Conservation (phyloP, 1,140 invertebrate species). For the Pararge aegeria region DNA sequence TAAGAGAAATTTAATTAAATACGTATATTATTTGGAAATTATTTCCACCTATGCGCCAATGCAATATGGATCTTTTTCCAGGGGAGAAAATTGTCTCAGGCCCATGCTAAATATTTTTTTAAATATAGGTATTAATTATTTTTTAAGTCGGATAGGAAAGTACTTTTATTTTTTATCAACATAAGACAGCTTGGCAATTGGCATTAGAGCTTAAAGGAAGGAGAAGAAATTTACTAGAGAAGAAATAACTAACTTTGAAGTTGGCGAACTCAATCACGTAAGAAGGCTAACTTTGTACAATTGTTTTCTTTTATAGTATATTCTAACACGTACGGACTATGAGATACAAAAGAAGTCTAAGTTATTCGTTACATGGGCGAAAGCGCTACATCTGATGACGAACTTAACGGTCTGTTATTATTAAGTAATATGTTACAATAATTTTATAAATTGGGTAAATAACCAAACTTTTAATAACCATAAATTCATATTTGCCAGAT, state of each 20-base stretch:
- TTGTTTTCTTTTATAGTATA: conserved; percentile 53
- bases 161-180: not conserved
- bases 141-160: too few species aligned
- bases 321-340: conserved; percentile 22
- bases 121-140: not conserved
- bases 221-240: conserved; percentile 19
- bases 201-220: not conserved
- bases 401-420: not conserved
- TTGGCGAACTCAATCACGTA: conserved; percentile 50
- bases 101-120: too few species aligned
- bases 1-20: too few species aligned
- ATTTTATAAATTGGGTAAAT: too few species aligned
- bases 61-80: too few species aligned
- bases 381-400: not conserved
- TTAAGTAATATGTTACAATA: too few species aligned
- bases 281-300: conserved; percentile 53
- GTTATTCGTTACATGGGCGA: not conserved
- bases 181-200: not conserved
- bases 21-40: too few species aligned
- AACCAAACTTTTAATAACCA: too few species aligned
- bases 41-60: too few species aligned
- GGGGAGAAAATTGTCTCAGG: not conserved
- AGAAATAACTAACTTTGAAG: conserved; percentile 62
- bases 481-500: too few species aligned
- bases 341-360: conserved; percentile 17